These are phyloP conservation scores for Psammodynastes pulverulentus DNA, from an alignment of 2,113 vertebrate genomes.

Conservation along the genomic window DNA sequence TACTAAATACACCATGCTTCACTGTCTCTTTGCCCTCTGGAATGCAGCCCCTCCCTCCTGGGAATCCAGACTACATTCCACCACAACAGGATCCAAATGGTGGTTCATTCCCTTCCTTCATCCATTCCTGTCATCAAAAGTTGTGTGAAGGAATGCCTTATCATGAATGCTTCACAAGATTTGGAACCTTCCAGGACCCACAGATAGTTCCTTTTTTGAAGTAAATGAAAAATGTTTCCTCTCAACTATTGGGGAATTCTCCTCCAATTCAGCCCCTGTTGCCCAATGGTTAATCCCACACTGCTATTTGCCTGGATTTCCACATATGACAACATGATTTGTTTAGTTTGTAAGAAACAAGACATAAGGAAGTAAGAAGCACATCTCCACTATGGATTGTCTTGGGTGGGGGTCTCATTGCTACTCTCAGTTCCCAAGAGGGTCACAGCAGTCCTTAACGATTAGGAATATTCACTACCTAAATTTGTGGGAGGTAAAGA, in stretches of 20 bases:
- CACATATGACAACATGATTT: neutral
- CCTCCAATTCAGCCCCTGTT: neutral
- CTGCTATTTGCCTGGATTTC: neutral
- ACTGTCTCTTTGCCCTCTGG: neutral
- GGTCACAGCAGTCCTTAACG: neutral
- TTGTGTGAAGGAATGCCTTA: neutral
- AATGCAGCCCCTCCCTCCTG: neutral
- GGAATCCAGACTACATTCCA: neutral
- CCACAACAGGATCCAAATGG: neutral
- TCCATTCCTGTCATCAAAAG: neutral
- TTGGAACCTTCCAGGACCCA: neutral
- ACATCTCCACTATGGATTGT: neutral
- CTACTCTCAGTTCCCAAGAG: neutral
- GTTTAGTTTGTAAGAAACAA: neutral
- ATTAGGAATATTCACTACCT: neutral
- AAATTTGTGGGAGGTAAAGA: neutral
- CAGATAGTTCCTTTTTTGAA: neutral
- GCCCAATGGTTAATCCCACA: neutral
- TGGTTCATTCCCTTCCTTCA: neutral
- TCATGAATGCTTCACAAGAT: neutral
- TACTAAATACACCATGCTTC: neutral
- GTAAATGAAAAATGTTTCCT: neutral
- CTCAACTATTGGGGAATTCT: neutral
- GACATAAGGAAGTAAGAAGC: neutral
- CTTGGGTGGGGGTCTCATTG: neutral